phyloP scores from a whole-genome alignment of 2,888 invertebrate species.

The Xylophagus ater region DNA sequence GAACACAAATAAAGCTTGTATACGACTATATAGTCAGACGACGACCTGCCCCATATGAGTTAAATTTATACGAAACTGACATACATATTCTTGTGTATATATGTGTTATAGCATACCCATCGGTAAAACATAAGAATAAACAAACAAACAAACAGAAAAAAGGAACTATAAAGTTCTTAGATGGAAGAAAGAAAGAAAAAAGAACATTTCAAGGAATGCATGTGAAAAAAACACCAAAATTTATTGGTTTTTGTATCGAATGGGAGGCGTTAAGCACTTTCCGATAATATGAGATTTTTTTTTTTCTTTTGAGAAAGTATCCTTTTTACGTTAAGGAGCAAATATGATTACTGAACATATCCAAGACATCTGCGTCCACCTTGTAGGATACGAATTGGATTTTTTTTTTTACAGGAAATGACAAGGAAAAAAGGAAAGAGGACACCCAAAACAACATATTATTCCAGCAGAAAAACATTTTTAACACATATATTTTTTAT shows the following conservation, averaged over 20 bases:
- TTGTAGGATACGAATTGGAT: conserved; percentile 14
- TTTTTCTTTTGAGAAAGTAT: conserved; percentile 8
- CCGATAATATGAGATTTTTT: conserved; percentile 15
- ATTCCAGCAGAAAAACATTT: too few relatives aligned
- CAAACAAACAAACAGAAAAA: conserved; percentile 1
- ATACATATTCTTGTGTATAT: too few relatives aligned
- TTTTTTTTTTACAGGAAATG: conserved; percentile 9
- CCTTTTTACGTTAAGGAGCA: conserved; percentile 15
- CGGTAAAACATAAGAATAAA: background rate
- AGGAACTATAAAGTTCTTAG: conserved; percentile 3
- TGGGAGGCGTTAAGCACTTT: conserved; percentile 16
- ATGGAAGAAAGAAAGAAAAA: conserved; percentile 4
- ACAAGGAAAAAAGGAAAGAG: conserved; percentile 3
- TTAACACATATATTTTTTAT: too few relatives aligned
- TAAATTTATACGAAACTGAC: too few relatives aligned
- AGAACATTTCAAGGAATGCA: conserved; percentile 4
- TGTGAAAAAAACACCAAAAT: conserved; percentile 13
- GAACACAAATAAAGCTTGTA: conserved; percentile 17
- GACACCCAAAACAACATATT: conserved; percentile 1
- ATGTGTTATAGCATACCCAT: too few relatives aligned
- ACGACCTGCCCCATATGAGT: too few relatives aligned
- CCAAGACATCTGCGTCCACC: conserved; percentile 18
- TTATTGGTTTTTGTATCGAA: conserved; percentile 17
- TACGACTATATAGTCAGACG: too few relatives aligned
- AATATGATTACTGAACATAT: conserved; percentile 18